phyloP scores from a whole-genome alignment of 2,888 invertebrate species.

The Cotesia congregata region DNA sequence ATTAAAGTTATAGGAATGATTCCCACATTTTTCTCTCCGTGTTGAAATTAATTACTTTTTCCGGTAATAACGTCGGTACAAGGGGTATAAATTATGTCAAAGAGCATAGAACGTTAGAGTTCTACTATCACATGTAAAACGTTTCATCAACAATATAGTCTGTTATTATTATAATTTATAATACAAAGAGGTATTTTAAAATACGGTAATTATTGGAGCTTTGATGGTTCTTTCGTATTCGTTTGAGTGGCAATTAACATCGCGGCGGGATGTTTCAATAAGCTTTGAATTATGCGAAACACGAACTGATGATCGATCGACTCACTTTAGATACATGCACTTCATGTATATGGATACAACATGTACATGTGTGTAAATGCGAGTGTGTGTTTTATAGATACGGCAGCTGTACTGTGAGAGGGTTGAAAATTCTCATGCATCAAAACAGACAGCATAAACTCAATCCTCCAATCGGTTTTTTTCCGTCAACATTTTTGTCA shows the following conservation, averaged over 20 bases:
- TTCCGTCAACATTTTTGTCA: conserved; percentile 27
- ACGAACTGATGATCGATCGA: conserved; percentile 43
- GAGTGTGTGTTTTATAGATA: conserved; percentile 3
- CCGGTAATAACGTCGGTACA: not conserved
- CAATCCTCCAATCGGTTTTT: conserved; percentile 28
- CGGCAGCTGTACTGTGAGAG: not conserved
- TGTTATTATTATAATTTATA: not conserved
- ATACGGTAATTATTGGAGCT: not conserved
- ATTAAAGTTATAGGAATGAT: no score
- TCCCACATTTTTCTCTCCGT: no score
- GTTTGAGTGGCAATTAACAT: not conserved
- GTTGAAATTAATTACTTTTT: not conserved
- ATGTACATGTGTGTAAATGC: conserved; percentile 12
- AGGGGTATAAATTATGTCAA: not conserved
- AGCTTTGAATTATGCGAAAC: conserved; percentile 30
- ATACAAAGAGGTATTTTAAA: not conserved
- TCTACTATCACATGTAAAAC: not conserved
- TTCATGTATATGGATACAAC: conserved; percentile 1
- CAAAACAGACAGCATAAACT: conserved; percentile 27
- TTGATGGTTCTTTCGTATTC: not conserved
- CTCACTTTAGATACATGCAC: conserved; percentile 14
- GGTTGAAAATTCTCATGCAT: conserved; percentile 20
- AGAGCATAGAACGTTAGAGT: not conserved
- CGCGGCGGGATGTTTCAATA: not conserved
- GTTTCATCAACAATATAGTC: not conserved